A percentile compares a stretch with the other conserved stretches of the same genome.
These are phyloP conservation scores for Trissoscelio sp. DNA, from an alignment of 2,888 invertebrate genomes.

Conservation along the genomic window DNA sequence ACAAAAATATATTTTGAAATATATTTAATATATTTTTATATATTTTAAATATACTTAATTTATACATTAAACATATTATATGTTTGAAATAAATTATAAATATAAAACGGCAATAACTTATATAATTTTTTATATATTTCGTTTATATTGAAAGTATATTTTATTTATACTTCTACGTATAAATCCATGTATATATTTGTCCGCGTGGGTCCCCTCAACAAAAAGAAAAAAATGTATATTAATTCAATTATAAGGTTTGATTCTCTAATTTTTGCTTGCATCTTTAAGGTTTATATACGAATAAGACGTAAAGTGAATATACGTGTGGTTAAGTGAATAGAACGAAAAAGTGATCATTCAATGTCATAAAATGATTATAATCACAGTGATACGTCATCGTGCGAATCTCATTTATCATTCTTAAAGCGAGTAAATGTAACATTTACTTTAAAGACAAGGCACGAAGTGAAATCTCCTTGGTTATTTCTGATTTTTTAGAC, in stretches of 20 bases:
- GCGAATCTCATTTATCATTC: conserved; percentile 29
- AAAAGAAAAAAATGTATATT: no score
- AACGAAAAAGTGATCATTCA: conserved; percentile 25
- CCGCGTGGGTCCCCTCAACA: no score
- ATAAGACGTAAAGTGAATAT: conserved; percentile 9
- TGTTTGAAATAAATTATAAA: no score
- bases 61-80: no score
- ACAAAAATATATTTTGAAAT: no score
- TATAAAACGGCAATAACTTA: no score
- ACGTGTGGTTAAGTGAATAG: not conserved
- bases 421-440: conserved; percentile 22
- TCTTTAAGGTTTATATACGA: not conserved
- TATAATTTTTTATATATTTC: no score
- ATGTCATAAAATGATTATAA: conserved; percentile 24
- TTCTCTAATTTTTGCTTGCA: not conserved
- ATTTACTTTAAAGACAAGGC: conserved; percentile 32
- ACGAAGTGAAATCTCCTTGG: conserved; percentile 21
- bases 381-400: conserved; percentile 29
- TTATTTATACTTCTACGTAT: no score
- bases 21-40: no score
- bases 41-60: no score
- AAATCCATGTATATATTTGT: no score
- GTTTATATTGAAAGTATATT: no score
- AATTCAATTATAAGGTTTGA: not conserved
- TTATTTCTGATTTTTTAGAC: conserved; percentile 16